A percentile compares a stretch with the other conserved stretches of the same genome.
phyloP scores from a whole-genome alignment of 2,113 vertebrate species.

The Marmota flaviventris region DNA sequence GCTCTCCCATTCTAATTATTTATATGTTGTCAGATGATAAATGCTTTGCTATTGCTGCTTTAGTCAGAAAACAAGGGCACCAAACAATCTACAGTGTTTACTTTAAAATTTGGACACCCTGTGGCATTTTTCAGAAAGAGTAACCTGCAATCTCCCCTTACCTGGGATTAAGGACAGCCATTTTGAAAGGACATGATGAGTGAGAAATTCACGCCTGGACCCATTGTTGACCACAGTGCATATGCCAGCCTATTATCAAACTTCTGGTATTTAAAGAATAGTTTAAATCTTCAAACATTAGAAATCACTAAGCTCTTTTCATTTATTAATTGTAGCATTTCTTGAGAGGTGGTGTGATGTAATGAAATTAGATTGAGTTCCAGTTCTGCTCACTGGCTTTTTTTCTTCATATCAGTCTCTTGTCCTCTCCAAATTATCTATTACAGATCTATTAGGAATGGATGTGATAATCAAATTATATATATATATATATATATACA shows the following conservation, averaged over 20 bases:
- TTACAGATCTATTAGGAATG: not conserved
- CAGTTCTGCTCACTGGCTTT: not conserved
- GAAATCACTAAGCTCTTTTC: not conserved
- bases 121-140: not conserved
- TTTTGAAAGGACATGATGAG: not conserved
- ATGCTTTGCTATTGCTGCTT: not conserved
- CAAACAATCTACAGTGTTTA: not conserved
- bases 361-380: not conserved
- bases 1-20: not conserved
- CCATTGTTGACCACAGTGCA: not conserved
- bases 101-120: not conserved
- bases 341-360: not conserved
- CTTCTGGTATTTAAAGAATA: constrained; percentile 29
- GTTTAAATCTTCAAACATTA: not conserved
- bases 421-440: not conserved
- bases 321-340: not conserved
- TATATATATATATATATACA: not conserved
- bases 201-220: not conserved
- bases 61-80: not conserved
- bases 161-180: not conserved
- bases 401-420: not conserved
- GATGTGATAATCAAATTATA: constrained; percentile 24
- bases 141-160: not conserved
- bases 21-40: not conserved
- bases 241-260: not conserved